Conservation (phyloP, 2,113 vertebrate species). For the Zapornia atra region DNA sequence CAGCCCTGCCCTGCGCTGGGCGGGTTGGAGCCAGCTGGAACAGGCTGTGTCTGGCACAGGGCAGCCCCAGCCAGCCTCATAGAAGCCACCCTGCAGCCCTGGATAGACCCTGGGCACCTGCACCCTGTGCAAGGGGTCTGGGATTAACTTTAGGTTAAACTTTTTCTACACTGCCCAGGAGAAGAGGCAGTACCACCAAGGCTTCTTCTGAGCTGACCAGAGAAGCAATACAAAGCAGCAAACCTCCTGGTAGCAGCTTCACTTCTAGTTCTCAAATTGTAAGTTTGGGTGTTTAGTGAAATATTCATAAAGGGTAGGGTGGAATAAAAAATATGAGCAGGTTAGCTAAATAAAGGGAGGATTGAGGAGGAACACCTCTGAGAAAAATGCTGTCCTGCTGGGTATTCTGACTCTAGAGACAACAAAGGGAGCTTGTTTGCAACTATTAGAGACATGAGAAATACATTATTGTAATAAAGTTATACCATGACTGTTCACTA, state of each 20-base stretch:
- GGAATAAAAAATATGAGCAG: background rate
- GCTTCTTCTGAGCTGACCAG: background rate
- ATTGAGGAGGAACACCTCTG: background rate
- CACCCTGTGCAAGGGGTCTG: fast-evolving
- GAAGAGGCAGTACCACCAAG: background rate
- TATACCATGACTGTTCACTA: background rate
- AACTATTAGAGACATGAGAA: background rate
- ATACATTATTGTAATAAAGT: background rate
- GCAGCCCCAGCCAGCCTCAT: background rate
- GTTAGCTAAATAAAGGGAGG: background rate
- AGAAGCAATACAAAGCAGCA: background rate
- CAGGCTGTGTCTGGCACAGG: fast-evolving
- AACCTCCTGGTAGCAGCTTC: background rate
- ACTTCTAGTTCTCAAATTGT: background rate
- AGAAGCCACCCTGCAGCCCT: fast-evolving
- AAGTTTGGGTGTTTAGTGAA: constrained; percentile 14
- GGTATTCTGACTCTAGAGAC: background rate
- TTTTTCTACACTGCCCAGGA: background rate
- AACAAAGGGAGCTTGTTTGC: background rate
- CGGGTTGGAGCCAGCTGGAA: fast-evolving
- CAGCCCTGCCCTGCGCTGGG: background rate
- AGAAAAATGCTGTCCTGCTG: background rate
- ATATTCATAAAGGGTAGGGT: background rate
- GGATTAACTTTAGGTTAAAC: background rate
- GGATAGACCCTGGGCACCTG: fast-evolving